A percentile compares a stretch with the other conserved stretches of the same genome.
Conservation (phyloP, 2,888 invertebrate species). For the Agrotis segetum region DNA sequence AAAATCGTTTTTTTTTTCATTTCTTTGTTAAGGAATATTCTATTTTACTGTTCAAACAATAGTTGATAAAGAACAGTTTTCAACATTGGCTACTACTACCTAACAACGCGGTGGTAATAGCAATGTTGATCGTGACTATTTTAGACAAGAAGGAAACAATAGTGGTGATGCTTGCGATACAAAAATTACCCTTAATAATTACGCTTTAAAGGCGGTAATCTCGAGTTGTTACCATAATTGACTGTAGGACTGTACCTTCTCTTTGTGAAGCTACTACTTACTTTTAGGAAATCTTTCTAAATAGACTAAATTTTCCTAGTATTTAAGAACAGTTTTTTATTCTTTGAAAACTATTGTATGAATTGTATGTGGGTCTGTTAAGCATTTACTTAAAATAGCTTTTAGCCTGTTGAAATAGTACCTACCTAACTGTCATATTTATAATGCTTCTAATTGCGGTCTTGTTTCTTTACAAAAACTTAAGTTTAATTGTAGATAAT, state of each 20-base stretch:
- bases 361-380: neutral
- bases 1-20: no score
- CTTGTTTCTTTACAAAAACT: slow-evolving; percentile 30
- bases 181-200: neutral
- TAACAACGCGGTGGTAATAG: no score
- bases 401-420: slow-evolving; percentile 6
- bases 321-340: neutral
- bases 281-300: neutral
- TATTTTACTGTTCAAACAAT: no score
- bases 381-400: neutral
- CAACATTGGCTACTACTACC: no score
- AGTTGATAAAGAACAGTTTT: no score
- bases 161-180: neutral
- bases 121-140: no score
- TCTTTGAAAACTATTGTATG: slow-evolving; percentile 2
- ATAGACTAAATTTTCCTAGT: slow-evolving; percentile 22
- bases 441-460: slow-evolving; percentile 10
- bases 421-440: neutral
- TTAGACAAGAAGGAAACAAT: neutral
- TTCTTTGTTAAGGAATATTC: no score
- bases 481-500: slow-evolving; percentile 31
- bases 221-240: neutral
- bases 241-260: slow-evolving; percentile 12
- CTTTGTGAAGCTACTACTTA: slow-evolving; percentile 6
- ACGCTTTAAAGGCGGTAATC: neutral